Base-by-base conservation (phyloP, 2,888 invertebrate species). In the Lampropteryx suffumata region DNA sequence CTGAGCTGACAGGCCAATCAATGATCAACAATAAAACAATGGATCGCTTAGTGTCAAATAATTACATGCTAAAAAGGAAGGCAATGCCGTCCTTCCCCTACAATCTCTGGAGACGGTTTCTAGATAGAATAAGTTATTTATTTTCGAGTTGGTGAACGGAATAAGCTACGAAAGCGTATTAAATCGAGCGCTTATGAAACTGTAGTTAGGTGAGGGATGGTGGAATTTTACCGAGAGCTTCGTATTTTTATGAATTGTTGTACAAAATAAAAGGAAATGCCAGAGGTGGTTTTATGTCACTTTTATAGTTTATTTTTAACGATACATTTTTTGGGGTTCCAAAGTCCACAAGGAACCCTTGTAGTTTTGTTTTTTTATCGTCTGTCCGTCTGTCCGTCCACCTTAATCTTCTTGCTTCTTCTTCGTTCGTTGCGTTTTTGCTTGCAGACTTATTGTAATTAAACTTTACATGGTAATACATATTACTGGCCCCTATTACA, bases 51-150 rank as follows among this genome's bases (percentile, higher is more conserved):
- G 21, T 34, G 5, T 0, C 10, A n/a, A 34, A 34, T 35, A 35
- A 21, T 21, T 10, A 35, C 35, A 21, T 10, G 11, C 10, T 33
- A 28, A 47, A 40, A 40, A 9, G 9, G 8, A 24, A 17, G 11
- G 27, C 6, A 5, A 13, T 17, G 11, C 48, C 35, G 0, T 7
- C n/a, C 33, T 28, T 50, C 49, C 49, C 42, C 33, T 55, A 50
- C 54, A 65, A 66, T 64, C 57, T 61, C 50, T 56, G 27, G 55
- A 52, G 64, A 67, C 56, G 55, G 37, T 57, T 59, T 61, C 62
- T 66, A 62, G 64, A 67, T 52, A 36, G 62, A 57, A 59, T 63
- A 52, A 61, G 62, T 64, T 64, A 65, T 69, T 62, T 61, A 61
- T 57, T 62, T 63, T 62, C 60, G 32, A 61, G 62, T 67, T 60